A percentile compares a stretch with the other conserved stretches of the same genome.
Evolutionary conservation across 2,797 vertebrate species (phyloP).

Genomic region (Falco peregrinus): DNA sequence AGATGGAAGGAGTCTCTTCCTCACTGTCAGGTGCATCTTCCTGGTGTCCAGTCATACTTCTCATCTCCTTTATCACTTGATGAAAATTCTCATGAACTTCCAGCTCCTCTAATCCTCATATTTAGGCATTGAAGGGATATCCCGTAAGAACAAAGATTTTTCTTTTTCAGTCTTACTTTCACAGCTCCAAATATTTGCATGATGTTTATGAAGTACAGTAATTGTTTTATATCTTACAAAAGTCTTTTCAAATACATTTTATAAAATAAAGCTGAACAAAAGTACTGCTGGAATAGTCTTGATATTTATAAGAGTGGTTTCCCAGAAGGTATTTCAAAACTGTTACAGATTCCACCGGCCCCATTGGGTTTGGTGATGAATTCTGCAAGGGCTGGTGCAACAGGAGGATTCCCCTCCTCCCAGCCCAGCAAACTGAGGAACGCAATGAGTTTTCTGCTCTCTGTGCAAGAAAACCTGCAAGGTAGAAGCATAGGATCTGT

Average conservation of each 20-base stretch:
- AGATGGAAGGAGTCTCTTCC: neutral
- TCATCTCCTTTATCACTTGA: neutral
- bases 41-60: neutral
- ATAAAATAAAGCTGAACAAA: neutral
- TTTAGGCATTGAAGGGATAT: neutral
- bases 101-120: neutral
- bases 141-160: neutral
- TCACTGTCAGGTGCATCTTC: neutral
- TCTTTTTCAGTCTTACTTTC: neutral
- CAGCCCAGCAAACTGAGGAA: neutral
- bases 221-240: neutral
- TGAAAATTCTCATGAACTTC: neutral
- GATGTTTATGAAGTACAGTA: neutral
- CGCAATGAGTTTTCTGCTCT: neutral
- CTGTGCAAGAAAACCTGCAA: neutral
- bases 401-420: neutral
- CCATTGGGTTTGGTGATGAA: neutral
- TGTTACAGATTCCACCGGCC: neutral
- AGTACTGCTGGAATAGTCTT: neutral
- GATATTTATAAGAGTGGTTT: neutral
- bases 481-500: neutral
- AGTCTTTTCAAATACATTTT: neutral
- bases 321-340: neutral
- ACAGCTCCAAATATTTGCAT: neutral
- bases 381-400: neutral